Percentiles rank a stretch among this genome's conserved stretches.
phyloP scores from a whole-genome alignment of 2,797 vertebrate genomes.

The Petrocephalus sullivani region DNA sequence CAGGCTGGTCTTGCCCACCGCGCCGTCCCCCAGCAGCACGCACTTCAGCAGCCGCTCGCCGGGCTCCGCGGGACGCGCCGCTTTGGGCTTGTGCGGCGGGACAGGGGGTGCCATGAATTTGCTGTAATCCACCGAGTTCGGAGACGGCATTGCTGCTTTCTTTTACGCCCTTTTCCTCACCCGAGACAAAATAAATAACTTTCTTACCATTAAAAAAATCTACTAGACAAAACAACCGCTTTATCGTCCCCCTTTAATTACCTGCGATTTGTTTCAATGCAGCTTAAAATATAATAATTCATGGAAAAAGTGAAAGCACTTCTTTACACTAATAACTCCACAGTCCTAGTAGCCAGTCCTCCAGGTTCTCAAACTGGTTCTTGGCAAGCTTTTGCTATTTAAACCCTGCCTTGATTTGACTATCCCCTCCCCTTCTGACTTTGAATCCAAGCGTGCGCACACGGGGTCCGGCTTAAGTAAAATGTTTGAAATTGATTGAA shows the following conservation, averaged over 20 bases:
- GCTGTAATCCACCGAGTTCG: slow-evolving; percentile 60
- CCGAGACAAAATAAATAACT: slow-evolving; percentile 34
- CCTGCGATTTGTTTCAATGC: not conserved
- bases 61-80: slow-evolving; percentile 35
- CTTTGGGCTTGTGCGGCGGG: slow-evolving; percentile 65
- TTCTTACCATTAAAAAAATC: slow-evolving; percentile 44
- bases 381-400: slow-evolving; percentile 1
- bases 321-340: not conserved
- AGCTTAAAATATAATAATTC: not conserved
- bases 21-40: slow-evolving; percentile 75
- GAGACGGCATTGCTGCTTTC: slow-evolving; percentile 37
- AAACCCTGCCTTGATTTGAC: slow-evolving; percentile 27
- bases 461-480: not conserved
- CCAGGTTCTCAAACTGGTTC: not conserved
- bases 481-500: not conserved
- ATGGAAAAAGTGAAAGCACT: not conserved
- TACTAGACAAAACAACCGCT: not conserved
- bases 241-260: not conserved
- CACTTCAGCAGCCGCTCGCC: slow-evolving; percentile 71
- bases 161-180: slow-evolving; percentile 24
- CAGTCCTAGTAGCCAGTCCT: not conserved
- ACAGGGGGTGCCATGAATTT: slow-evolving; percentile 69
- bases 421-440: slow-evolving; percentile 31
- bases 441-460: not conserved
- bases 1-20: slow-evolving; percentile 78